Conservation (phyloP, 2,888 invertebrate species). For the Agrochola litura region DNA sequence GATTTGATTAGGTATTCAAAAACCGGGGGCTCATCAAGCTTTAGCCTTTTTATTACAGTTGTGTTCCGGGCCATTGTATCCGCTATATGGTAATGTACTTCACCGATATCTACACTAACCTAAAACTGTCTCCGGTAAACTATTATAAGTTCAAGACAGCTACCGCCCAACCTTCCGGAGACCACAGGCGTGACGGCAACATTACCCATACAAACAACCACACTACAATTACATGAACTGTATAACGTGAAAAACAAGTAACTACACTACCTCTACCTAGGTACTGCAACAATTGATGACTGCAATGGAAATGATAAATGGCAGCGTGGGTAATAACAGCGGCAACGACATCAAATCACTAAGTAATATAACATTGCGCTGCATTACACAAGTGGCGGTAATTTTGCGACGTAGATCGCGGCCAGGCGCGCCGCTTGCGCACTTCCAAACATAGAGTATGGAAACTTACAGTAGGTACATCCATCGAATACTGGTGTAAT, state of each 20-base stretch:
- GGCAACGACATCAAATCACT: slow-evolving; percentile 67
- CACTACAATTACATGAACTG: slow-evolving; percentile 47
- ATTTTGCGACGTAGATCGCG: slow-evolving; percentile 79
- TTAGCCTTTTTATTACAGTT: neutral
- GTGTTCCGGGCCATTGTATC: neutral
- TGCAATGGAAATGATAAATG: slow-evolving; percentile 58
- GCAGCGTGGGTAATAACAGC: slow-evolving; percentile 57
- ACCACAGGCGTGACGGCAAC: slow-evolving; percentile 29
- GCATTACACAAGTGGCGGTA: slow-evolving; percentile 79
- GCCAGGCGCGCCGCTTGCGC: slow-evolving; percentile 70
- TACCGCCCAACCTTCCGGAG: slow-evolving; percentile 28
- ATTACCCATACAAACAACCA: slow-evolving; percentile 22
- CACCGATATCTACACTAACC: slow-evolving; percentile 10
- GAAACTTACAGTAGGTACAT: slow-evolving; percentile 33
- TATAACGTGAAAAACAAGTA: slow-evolving; percentile 23
- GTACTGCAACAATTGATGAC: slow-evolving; percentile 56
- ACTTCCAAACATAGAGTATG: slow-evolving; percentile 72
- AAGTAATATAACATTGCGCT: slow-evolving; percentile 77
- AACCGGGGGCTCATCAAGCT: neutral
- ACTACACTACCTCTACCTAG: slow-evolving; percentile 13
- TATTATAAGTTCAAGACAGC: slow-evolving; percentile 33
- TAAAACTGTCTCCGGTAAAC: slow-evolving; percentile 51
- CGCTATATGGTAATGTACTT: neutral
- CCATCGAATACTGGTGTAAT: neutral
- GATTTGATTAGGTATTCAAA: slow-evolving; percentile 1